Conservation (phyloP, 2,888 invertebrate species). For the Heteropelma amictum region DNA sequence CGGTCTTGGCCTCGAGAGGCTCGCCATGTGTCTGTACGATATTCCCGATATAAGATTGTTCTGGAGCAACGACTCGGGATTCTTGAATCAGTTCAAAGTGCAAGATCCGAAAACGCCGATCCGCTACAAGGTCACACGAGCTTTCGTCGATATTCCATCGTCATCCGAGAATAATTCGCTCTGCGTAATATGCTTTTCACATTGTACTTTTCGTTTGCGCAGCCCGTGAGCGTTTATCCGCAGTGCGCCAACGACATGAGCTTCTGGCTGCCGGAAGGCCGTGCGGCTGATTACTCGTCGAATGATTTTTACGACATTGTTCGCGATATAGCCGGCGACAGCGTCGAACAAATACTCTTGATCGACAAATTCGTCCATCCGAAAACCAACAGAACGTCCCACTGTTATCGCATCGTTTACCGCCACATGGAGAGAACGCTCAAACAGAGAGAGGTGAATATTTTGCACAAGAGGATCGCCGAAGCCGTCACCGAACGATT, state of each 20-base stretch:
- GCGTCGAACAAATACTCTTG: conserved; percentile 94
- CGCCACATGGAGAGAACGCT: conserved; percentile 94
- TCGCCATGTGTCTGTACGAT: conserved; percentile 96
- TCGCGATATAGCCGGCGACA: conserved; percentile 91
- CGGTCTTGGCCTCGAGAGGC: conserved; percentile 95
- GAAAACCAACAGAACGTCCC: conserved; percentile 88
- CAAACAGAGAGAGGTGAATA: conserved; percentile 91
- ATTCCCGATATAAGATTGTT: conserved; percentile 98
- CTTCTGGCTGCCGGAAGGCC: conserved; percentile 93
- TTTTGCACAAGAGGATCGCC: conserved; percentile 88
- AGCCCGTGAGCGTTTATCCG: conserved; percentile 90
- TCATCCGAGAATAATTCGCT: too few relatives aligned
- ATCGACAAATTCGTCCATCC: conserved; percentile 93
- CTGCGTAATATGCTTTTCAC: too few relatives aligned
- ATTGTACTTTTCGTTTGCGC: conserved; percentile 61
- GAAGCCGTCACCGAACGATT: conserved; percentile 76
- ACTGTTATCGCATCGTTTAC: conserved; percentile 95
- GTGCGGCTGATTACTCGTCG: conserved; percentile 83
- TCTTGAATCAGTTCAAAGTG: conserved; percentile 92
- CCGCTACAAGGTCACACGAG: conserved; percentile 89
- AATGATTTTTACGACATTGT: conserved; percentile 97
- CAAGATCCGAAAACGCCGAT: conserved; percentile 84
- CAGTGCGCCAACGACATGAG: conserved; percentile 95
- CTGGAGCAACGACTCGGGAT: conserved; percentile 96
- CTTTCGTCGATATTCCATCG: too few relatives aligned